These are phyloP conservation scores for Pteria penguin DNA, from an alignment of 2,888 invertebrate species.

Conservation along the genomic window DNA sequence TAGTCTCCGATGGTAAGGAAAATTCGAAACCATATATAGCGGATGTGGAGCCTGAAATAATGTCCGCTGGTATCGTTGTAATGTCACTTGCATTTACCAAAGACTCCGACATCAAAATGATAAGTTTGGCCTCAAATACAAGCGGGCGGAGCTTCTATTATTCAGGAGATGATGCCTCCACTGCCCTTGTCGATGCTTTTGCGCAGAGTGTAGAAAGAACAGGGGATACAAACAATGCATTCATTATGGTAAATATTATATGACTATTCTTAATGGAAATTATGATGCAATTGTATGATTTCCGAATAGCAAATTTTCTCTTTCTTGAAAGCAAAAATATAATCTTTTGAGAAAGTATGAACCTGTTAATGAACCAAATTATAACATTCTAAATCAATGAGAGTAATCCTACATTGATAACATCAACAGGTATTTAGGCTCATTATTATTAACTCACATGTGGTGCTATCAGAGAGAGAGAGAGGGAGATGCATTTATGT, in stretches of 20 bases:
- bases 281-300: too few relatives aligned
- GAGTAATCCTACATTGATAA: too few relatives aligned
- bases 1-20: conserved; percentile 60
- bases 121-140: conserved; percentile 44
- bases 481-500: too few relatives aligned
- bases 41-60: conserved; percentile 7
- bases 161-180: conserved; percentile 49
- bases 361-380: too few relatives aligned
- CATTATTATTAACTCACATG: too few relatives aligned
- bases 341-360: too few relatives aligned
- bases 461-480: too few relatives aligned
- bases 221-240: neutral
- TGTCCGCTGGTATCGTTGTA: conserved; percentile 10
- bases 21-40: conserved; percentile 45
- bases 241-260: conserved; percentile 1
- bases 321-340: too few relatives aligned
- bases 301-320: too few relatives aligned
- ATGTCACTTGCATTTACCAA: conserved; percentile 14
- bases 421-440: too few relatives aligned
- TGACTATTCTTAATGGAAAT: too few relatives aligned
- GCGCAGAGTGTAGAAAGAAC: conserved; percentile 32
- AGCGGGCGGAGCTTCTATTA: conserved; percentile 56
- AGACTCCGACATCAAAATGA: conserved; percentile 12
- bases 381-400: too few relatives aligned
- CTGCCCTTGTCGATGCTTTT: conserved; percentile 52